These are phyloP conservation scores for Gambusia yucatana DNA, from an alignment of 2,797 vertebrate genomes.

Conservation along the genomic window DNA sequence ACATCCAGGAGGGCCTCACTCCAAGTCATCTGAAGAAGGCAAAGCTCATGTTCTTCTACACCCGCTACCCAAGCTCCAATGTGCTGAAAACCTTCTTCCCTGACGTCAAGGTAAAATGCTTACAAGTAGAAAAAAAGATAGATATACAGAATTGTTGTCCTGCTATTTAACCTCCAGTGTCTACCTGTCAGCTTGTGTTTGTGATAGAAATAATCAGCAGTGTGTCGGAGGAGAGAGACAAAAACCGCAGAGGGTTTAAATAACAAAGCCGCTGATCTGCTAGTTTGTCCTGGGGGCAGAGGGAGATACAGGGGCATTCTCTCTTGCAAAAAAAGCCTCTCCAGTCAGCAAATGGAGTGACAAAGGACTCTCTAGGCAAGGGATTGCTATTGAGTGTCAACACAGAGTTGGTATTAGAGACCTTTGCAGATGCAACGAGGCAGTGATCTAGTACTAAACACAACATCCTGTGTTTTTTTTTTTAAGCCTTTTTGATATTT, in stretches of 20 bases:
- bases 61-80: constrained; percentile 93
- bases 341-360: constrained; percentile 86
- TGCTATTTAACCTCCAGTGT: constrained; percentile 42
- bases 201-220: constrained; percentile 72
- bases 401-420: constrained; percentile 80
- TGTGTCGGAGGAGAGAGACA: constrained; percentile 80
- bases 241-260: constrained; percentile 79
- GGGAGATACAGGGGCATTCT: constrained; percentile 82
- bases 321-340: constrained; percentile 84
- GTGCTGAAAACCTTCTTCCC: constrained; percentile 93
- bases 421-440: constrained; percentile 67
- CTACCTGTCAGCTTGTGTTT: constrained; percentile 71
- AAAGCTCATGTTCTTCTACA: constrained; percentile 98
- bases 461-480: constrained; percentile 71
- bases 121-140: neutral
- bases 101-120: constrained; percentile 90
- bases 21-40: constrained; percentile 96
- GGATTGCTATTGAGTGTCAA: constrained; percentile 84
- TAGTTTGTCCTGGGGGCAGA: constrained; percentile 83
- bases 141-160: constrained; percentile 25
- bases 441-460: constrained; percentile 72
- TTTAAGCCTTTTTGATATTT: constrained; percentile 56
- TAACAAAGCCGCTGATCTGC: constrained; percentile 81
- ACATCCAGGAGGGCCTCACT: constrained; percentile 94
- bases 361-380: constrained; percentile 82